These are phyloP conservation scores for Garrulus glandarius DNA, from an alignment of 2,797 vertebrate species.

Conservation along the genomic window DNA sequence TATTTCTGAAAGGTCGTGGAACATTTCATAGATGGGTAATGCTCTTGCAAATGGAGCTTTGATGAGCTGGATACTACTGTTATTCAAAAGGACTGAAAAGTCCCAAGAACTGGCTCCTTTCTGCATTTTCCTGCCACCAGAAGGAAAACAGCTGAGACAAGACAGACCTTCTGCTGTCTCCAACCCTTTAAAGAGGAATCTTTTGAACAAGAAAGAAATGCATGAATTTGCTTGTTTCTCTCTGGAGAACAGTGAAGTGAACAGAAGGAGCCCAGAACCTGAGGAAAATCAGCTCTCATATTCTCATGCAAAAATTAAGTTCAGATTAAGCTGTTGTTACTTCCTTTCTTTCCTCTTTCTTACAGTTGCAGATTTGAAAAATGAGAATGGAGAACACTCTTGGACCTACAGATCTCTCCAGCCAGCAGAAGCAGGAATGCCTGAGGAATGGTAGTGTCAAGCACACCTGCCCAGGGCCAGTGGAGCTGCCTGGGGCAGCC, in stretches of 20 bases:
- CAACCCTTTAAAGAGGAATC: not conserved
- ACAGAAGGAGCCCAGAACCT: not conserved
- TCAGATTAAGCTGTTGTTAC: not conserved
- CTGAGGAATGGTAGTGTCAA: not conserved
- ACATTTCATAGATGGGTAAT: not conserved
- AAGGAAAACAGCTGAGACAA: not conserved
- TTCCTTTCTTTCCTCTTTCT: not conserved
- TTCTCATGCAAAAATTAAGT: not conserved
- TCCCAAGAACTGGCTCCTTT: not conserved
- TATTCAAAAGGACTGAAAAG: not conserved
- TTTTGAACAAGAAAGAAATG: not conserved
- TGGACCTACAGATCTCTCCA: not conserved
- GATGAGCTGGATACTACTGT: not conserved
- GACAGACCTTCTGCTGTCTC: not conserved
- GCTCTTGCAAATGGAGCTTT: not conserved
- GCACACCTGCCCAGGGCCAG: not conserved
- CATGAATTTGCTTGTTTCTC: not conserved
- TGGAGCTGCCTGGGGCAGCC: fast-evolving
- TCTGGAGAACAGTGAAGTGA: not conserved
- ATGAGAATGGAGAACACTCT: not conserved
- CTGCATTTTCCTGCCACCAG: not conserved
- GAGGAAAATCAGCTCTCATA: not conserved
- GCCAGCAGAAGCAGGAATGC: not conserved
- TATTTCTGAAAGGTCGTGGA: not conserved
- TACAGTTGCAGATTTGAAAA: not conserved